phyloP scores from a whole-genome alignment of 92 coral and sea anemone species.

The Zoanthus sansibaricus region DNA sequence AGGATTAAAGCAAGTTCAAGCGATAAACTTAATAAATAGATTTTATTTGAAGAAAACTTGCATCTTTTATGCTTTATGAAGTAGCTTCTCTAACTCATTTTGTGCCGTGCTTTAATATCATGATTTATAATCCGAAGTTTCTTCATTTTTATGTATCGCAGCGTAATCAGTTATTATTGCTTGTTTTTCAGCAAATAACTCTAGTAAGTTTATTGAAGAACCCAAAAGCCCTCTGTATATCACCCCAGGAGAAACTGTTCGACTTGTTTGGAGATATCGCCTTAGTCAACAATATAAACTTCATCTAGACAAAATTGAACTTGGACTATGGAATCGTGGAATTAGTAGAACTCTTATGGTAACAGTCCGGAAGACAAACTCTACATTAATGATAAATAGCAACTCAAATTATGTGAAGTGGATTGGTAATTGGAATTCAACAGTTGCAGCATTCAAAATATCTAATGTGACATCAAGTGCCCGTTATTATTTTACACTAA shows the following conservation, averaged over 20 bases:
- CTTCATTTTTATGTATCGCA: too few species aligned
- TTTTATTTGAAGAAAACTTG: too few species aligned
- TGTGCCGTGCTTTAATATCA: too few species aligned
- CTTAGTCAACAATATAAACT: constrained; percentile 1
- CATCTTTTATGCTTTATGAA: too few species aligned
- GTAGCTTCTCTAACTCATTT: too few species aligned
- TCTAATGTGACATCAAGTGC: constrained; percentile 10
- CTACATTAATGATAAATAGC: background rate
- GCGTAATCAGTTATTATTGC: too few species aligned
- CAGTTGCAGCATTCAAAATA: constrained; percentile 13
- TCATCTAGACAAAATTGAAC: constrained; percentile 29
- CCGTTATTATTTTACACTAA: constrained; percentile 2
- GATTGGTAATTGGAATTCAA: constrained; percentile 36
- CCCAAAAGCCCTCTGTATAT: constrained; percentile 4
- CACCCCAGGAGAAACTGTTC: constrained; percentile 8
- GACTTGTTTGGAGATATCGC: constrained; percentile 19
- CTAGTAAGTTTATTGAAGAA: background rate
- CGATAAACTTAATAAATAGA: too few species aligned
- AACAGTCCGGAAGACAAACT: constrained; percentile 15
- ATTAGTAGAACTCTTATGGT: constrained; percentile 16
- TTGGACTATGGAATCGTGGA: constrained; percentile 29
- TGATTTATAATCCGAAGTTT: too few species aligned
- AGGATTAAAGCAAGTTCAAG: too few species aligned
- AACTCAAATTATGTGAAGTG: background rate
- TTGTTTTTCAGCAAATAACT: constrained; percentile 19